Base-by-base conservation (phyloP, 2,113 vertebrate species). In the Prionailurus viverrinus region DNA sequence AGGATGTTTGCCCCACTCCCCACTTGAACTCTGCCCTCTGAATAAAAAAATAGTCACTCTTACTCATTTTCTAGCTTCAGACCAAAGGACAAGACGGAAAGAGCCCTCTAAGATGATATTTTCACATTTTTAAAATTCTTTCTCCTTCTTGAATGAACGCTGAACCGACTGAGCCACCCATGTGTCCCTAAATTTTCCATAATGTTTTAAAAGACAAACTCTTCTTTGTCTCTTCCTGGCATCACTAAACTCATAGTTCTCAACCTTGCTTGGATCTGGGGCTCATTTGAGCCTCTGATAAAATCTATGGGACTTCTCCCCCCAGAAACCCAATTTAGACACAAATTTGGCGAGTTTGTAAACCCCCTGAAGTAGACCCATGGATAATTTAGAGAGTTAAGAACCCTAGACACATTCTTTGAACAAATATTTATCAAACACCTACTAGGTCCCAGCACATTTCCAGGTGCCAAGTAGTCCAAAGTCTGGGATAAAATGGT, bases 81-180 rank as follows among this genome's bases (percentile, higher is more conserved):
- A 23, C 11, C 29, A 33, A 84, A 69, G 19, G 45, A 33, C n/a
- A 48, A 45, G 63, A 33, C 5, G 15, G 45, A 27, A 33, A 36
- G 8, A 45, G 11, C 21, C 41, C 27, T 48, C 31, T 0, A 25
- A 31, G 9, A 7, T 41, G 33, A 0, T 66, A 31, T 29, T 69
- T 19, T 68, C 27, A 74, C 55, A 27, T 48, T 33, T 65, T 51
- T 2, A 4, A 55, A 41, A 39, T 41, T n/a, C 41, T n/a, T 3
- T 23, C 2, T 36, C 63, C 66, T 12, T 53, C 76, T 48, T 5
- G 0, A 71, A 78, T 25, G 65, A 33, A 7, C 27, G 6, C n/a
- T n/a, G n/a, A n/a, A 45, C 45, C 8, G 45, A 45, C 45, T 45
- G 45, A 45, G 45, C 45, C 45, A 45, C 45, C 45, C 45, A 45